Evolutionary conservation across 2,113 vertebrate species (phyloP), one percentile per base, ranked within the genome.

Genomic region (Macrotis lagotis): DNA sequence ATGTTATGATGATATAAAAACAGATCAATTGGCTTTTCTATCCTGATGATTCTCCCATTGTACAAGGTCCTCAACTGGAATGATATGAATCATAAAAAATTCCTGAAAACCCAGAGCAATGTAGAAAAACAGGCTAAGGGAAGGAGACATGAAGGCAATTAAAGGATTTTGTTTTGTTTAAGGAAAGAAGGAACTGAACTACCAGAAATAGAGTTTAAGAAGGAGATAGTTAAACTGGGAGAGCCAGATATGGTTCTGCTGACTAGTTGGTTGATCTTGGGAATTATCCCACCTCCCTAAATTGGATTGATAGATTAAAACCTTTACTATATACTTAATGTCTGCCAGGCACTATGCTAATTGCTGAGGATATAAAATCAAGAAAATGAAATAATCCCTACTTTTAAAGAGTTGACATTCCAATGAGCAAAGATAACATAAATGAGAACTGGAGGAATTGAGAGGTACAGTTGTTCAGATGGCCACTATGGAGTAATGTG

Each of bases 91-190:
- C 90, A 92, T 83, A 94, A 96, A 95, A 48, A 90, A 91, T 94
- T 97, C 94, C 66, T 44, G 95, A 96, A 95, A 97, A 96, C 92
- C 96, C 96, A 95, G 93, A 90, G 44, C 53, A 74, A 91, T 90
- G 51, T 95, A 94, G 66, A 83, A 83, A 94, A 95, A 93, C 91
- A 94, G 94, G 94, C 90, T 96, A 91, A 91, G 91, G 91, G 90
- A 94, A 22, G 74, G 96, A 50, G 91, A 11, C 0, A 0, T 59
- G 48, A 52, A 91, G 49, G 93, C 97, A 95, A 97, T 96, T 90
- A 92, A 96, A 96, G 92, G n/a, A 31, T 93, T 96, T 97, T 24
- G n/a, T 83, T 74, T 74, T 74, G n/a, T 83, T 97, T 94, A 96
- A 95, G 51, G 48, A 93, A 95, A 53, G 90, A 96, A 49, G 25